Evolutionary conservation across 2,888 invertebrate species (phyloP), one percentile per base, ranked within the genome.

Genomic region (Troides oblongomaculatus): DNA sequence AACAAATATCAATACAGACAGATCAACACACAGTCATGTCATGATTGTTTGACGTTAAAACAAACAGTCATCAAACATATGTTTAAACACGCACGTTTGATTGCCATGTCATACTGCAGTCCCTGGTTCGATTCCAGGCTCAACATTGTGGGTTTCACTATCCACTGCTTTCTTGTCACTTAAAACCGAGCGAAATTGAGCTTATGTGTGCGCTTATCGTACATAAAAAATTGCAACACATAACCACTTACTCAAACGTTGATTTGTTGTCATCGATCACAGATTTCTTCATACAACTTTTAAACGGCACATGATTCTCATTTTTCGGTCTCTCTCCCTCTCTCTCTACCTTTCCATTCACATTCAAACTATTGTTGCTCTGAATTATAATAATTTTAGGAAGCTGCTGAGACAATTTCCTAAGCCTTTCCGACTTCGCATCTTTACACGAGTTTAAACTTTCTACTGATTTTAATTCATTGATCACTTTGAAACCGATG

Each of bases 341-440:
- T 30, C 30, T 5, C 30, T 69, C 69, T 6, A 72, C 73, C 18
- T 77, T 74, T 66, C 72, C 74, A 56, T 74, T 78, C 39, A 75
- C 50, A 66, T 85, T 81, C 12, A 91, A 75, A 72, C 87, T 90
- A 0, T 84, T 83, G 57, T 81, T 85, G 70, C 91, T 91, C 64
- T 90, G 85, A 0, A 92, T 92, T 50, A 92, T 89, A 1, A 91
- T 85, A 4, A 92, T 92, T 73, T 86, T 92, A 0, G 92, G 92
- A 10, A 92, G 70, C 57, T 89, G 88, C 66, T 85, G 83, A 0
- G 92, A 92, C 0, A 92, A 64, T 72, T 81, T 88, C 39, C 90
- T 80, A 14, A 92, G 74, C 68, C 92, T 82, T 21, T 86, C 85
- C 0, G 91, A 89, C 72, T 83, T 84, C 0, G 79, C 71, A 30